Evolutionary conservation across 2,888 invertebrate genomes (phyloP).

Genomic region (Diarsia brunnea): DNA sequence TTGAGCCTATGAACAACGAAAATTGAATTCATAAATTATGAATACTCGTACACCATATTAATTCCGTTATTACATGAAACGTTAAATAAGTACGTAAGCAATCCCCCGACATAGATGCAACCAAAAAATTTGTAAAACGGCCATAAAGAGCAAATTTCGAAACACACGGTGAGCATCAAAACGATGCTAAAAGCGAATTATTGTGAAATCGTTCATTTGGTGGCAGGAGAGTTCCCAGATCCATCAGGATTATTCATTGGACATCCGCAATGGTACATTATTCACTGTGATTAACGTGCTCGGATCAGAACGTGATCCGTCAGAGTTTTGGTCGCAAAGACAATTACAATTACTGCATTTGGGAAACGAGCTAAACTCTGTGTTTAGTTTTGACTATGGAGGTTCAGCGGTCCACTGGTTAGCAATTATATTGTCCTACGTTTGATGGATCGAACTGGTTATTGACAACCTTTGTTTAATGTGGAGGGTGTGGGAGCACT

Average conservation of each 20-base stretch:
- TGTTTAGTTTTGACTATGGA: conserved; percentile 43
- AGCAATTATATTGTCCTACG: conserved; percentile 24
- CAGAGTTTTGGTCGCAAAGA: conserved; percentile 66
- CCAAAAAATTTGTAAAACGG: conserved; percentile 1
- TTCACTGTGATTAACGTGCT: conserved; percentile 79
- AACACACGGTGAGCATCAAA: conserved; percentile 50
- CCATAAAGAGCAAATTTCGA: conserved; percentile 34
- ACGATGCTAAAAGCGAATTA: conserved; percentile 58
- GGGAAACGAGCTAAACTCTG: conserved; percentile 29
- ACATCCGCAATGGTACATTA: conserved; percentile 73
- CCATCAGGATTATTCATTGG: conserved; percentile 72
- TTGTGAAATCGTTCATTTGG: conserved; percentile 56
- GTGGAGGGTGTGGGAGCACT: background rate
- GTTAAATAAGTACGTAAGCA: background rate
- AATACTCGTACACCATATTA: background rate
- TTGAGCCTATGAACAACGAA: no score
- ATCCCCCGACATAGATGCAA: background rate
- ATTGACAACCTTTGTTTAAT: conserved; percentile 22
- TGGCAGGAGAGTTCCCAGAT: conserved; percentile 63
- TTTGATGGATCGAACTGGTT: conserved; percentile 26
- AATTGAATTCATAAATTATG: background rate
- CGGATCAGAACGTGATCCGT: conserved; percentile 71
- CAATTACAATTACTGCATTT: conserved; percentile 66
- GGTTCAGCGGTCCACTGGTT: conserved; percentile 18
- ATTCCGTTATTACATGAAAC: background rate